Evolutionary conservation across 2,797 vertebrate genomes (phyloP).

Genomic region (Tenualosa thibaudeaui): DNA sequence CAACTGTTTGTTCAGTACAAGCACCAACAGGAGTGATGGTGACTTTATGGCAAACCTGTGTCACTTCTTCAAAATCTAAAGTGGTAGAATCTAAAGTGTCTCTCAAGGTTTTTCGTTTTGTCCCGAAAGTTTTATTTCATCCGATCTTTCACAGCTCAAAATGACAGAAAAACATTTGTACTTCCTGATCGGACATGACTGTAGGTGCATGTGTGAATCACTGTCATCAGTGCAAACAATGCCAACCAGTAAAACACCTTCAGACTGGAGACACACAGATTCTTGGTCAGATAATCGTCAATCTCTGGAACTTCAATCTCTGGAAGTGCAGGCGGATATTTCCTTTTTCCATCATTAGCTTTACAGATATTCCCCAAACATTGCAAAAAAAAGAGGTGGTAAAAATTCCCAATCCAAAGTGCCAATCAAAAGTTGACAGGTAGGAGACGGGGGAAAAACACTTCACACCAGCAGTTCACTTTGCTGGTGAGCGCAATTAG

Average conservation of each 20-base stretch:
- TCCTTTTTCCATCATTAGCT: not conserved
- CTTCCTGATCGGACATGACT: not conserved
- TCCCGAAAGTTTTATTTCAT: not conserved
- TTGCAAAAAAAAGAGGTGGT: not conserved
- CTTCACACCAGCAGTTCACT: slow-evolving; percentile 9
- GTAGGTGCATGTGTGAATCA: not conserved
- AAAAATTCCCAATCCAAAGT: not conserved
- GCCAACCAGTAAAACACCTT: not conserved
- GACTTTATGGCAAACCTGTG: not conserved
- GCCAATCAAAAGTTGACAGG: slow-evolving; percentile 32
- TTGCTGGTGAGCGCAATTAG: slow-evolving; percentile 36
- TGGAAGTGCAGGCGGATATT: not conserved
- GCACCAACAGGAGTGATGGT: not conserved
- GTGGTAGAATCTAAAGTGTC: not conserved
- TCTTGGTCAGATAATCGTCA: not conserved
- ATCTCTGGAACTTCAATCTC: not conserved
- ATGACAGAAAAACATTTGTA: not conserved
- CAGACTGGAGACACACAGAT: not conserved
- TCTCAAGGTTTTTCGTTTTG: not conserved
- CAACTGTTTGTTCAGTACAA: too few relatives aligned
- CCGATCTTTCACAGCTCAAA: not conserved
- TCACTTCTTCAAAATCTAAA: not conserved
- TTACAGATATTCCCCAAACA: not conserved
- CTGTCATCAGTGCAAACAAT: not conserved
- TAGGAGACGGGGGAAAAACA: not conserved